A percentile compares a stretch with the other conserved stretches of the same genome.
These are phyloP conservation scores for Drosophila vallismaia DNA, from an alignment of 2,888 invertebrate genomes.

Conservation along the genomic window DNA sequence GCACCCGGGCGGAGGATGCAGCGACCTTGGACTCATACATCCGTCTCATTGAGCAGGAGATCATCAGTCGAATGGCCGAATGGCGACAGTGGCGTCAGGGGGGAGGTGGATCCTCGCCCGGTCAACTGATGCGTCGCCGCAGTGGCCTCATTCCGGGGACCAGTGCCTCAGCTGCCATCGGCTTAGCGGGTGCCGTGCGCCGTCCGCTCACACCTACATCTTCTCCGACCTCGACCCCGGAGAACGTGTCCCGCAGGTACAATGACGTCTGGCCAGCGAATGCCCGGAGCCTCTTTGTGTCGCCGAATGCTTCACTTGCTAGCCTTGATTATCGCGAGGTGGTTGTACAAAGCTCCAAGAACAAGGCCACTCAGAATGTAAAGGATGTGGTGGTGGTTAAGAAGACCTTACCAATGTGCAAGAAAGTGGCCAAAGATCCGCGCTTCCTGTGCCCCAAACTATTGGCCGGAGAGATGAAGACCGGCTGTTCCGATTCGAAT, in stretches of 20 bases:
- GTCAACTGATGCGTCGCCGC: not conserved
- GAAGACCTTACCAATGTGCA: not conserved
- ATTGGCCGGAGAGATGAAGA: not conserved
- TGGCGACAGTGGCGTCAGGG: not conserved
- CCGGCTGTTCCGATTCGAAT: not conserved
- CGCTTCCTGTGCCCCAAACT: constrained; percentile 18
- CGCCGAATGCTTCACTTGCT: not conserved
- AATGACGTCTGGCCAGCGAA: not conserved
- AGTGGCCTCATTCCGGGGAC: not conserved
- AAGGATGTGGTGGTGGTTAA: not conserved
- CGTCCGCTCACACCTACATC: not conserved
- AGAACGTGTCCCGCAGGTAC: not conserved
- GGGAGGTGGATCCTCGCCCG: not conserved
- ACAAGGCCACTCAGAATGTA: not conserved
- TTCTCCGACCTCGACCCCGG: not conserved
- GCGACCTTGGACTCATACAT: not conserved
- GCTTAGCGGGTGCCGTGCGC: not conserved
- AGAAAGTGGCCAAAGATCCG: not conserved
- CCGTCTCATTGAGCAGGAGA: constrained; percentile 8
- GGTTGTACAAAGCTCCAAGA: not conserved
- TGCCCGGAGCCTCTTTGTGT: not conserved
- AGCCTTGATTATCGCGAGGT: not conserved
- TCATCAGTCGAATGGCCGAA: not conserved
- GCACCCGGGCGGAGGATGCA: not conserved
- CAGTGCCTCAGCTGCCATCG: not conserved